Evolutionary conservation across 2,113 vertebrate genomes (phyloP).

Genomic region (Cololabis saira): DNA sequence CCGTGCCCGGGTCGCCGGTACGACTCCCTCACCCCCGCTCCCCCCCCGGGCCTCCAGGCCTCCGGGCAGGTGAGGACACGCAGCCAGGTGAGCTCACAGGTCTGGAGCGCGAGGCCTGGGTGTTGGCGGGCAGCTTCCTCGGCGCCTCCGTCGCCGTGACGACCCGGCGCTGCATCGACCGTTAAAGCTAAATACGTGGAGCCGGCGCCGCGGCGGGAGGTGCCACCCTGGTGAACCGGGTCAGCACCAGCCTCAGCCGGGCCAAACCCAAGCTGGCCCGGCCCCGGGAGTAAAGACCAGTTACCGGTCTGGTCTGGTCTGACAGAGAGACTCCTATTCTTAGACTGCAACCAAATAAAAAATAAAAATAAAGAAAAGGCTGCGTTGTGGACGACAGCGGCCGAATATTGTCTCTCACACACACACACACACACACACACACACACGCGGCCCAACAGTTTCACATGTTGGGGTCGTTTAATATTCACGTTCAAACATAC

Average conservation of each 20-base stretch:
- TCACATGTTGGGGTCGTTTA: background rate
- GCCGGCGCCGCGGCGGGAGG: slow-evolving; percentile 52
- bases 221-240: slow-evolving; percentile 54
- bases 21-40: slow-evolving; percentile 21
- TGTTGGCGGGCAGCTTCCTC: background rate
- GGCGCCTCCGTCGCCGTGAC: background rate
- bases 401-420: too few species aligned
- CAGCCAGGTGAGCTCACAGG: slow-evolving; percentile 9
- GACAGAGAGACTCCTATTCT: slow-evolving; percentile 57
- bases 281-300: slow-evolving; percentile 43
- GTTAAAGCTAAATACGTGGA: slow-evolving; percentile 34
- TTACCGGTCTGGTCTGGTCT: slow-evolving; percentile 41
- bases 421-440: slow-evolving; percentile 3
- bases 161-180: too few species aligned
- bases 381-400: slow-evolving; percentile 24
- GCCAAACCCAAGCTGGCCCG: slow-evolving; percentile 61
- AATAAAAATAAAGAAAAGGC: slow-evolving; percentile 50
- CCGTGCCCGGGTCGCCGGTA: slow-evolving; percentile 1
- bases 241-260: background rate
- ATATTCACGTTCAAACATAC: too few species aligned
- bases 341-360: slow-evolving; percentile 55
- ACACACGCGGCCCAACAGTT: background rate
- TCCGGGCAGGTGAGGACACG: slow-evolving; percentile 8
- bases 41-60: slow-evolving; percentile 6
- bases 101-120: background rate